Base-by-base conservation (phyloP, 2,797 vertebrate species). In the Tachyglossus aculeatus region DNA sequence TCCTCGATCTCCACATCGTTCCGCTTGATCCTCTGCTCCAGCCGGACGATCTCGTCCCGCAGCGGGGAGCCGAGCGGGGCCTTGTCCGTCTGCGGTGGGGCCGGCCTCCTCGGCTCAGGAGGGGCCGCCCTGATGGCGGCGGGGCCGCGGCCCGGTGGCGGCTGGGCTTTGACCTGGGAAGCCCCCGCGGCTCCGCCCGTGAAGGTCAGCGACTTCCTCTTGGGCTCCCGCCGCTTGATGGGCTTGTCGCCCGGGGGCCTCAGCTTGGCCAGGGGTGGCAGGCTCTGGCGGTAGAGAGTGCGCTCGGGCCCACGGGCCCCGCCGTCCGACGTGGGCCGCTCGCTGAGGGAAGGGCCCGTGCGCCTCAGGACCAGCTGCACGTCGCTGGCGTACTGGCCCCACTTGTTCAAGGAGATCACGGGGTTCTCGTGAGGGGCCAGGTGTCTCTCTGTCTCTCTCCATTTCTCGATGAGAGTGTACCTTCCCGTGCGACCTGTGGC, bases 301-400 rank as follows among this genome's bases (percentile, higher is more conserved):
- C 97, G 94, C 76, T 98, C 97, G 0, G 98, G 98, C 48, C 94
- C 90, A 41, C 96, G 91, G 3, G 95, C 93, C 27, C 94, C 92
- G 3, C 96, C 92, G 64, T 98, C 97, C 0, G 96, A 97, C 0
- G 97, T 96, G 16, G 97, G 96, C 2, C 96, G 87, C 84, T 99
- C 96, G 3, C 95, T 96, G 40, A 98, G 93, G 0, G 97, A 97
- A 0, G 98, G 98, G 40, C 98, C 98, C 0, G 98, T 99, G 36
- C 97, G 95, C 7, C 96, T 94, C 54, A 99, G 92, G 70, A 99
- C 96, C 2, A 99, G 93, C 90, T 98, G 98, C 16, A 99, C 98
- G 1, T 99, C 98, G 9, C 96, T 96, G 0, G 98, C 97, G 29
- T 99, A 98, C 81, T 99, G 98, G 0, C 98, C 98, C 98, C 98